Conservation (phyloP, 2,113 vertebrate genomes). For the Cyanistes caeruleus region DNA sequence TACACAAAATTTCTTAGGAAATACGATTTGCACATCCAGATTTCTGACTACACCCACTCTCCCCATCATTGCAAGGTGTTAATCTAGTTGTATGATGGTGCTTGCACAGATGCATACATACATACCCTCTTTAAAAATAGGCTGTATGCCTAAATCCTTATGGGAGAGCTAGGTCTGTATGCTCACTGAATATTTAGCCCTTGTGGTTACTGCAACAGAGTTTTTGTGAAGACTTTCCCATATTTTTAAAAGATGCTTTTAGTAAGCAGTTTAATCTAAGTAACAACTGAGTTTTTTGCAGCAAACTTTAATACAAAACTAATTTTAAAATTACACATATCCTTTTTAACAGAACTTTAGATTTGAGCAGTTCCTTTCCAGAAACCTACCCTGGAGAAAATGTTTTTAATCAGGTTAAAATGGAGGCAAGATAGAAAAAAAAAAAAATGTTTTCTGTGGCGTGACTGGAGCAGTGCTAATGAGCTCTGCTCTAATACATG, state of each 20-base stretch:
- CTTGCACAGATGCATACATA: constrained; percentile 33
- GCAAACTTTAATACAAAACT: neutral
- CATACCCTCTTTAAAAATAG: constrained; percentile 21
- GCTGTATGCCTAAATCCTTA: constrained; percentile 15
- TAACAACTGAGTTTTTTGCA: neutral
- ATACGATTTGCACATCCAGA: constrained; percentile 68
- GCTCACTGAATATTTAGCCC: neutral
- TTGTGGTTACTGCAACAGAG: neutral
- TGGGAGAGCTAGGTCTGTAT: neutral
- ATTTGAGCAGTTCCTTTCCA: neutral
- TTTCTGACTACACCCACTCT: constrained; percentile 59
- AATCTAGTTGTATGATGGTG: constrained; percentile 47
- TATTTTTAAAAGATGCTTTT: neutral
- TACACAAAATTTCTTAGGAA: constrained; percentile 65
- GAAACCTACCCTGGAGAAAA: constrained; percentile 65
- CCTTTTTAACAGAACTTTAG: neutral
- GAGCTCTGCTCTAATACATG: constrained; percentile 72
- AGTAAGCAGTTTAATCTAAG: constrained; percentile 8
- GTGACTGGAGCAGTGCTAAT: constrained; percentile 66
- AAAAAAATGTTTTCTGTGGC: constrained; percentile 51
- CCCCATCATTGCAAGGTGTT: constrained; percentile 58
- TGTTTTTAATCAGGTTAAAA: constrained; percentile 72
- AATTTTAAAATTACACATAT: neutral
- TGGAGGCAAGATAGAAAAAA: constrained; percentile 54
- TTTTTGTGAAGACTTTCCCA: neutral